phyloP scores from a whole-genome alignment of 2,797 vertebrate species.

The Potorous gilbertii region DNA sequence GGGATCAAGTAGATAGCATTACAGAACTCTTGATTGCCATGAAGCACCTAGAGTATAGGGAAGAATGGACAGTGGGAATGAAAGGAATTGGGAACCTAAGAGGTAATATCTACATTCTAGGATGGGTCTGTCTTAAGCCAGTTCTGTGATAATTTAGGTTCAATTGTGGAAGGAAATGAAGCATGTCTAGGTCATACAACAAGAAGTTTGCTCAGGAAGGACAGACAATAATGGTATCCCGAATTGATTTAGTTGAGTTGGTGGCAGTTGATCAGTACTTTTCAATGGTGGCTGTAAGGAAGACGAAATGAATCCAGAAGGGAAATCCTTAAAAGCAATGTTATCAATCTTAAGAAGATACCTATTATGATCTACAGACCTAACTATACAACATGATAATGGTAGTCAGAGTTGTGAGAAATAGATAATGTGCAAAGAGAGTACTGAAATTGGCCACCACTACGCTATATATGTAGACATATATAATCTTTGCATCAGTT shows the following conservation, averaged over 20 bases:
- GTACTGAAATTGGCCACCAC: neutral
- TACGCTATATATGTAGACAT: neutral
- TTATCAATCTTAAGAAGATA: neutral
- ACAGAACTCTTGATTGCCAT: neutral
- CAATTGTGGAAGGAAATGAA: neutral
- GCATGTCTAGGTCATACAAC: neutral
- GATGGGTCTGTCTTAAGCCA: neutral
- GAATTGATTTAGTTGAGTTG: neutral
- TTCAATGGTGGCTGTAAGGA: neutral
- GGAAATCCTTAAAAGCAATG: neutral
- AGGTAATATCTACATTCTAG: neutral
- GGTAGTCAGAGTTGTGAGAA: neutral
- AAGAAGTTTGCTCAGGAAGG: neutral
- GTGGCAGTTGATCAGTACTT: neutral
- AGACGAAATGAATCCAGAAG: neutral
- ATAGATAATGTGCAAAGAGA: neutral
- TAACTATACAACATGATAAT: neutral
- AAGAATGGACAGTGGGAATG: neutral
- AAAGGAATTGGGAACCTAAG: neutral
- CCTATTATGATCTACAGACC: neutral
- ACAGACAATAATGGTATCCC: neutral
- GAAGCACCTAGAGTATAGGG: neutral
- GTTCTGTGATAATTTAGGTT: neutral
- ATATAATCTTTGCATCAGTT: neutral
- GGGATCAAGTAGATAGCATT: neutral